Evolutionary conservation across 2,797 vertebrate species (phyloP).

Genomic region (Typhlichthys subterraneus): DNA sequence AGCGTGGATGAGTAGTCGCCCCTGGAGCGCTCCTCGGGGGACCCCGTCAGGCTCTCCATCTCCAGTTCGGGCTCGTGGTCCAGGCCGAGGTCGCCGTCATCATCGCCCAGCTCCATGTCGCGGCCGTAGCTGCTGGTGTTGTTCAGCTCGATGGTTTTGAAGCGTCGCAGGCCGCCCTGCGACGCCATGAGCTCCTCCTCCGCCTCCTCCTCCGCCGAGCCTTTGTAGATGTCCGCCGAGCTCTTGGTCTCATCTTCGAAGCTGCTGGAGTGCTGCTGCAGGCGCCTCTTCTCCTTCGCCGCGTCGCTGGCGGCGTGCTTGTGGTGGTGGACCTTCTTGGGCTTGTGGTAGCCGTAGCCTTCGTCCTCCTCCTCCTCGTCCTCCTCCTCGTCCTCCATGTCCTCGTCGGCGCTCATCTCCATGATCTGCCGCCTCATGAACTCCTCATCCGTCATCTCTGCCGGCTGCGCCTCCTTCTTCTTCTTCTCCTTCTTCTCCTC

Average conservation of each 20-base stretch:
- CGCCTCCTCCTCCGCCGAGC: conserved; percentile 74
- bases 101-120: conserved; percentile 87
- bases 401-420: conserved; percentile 98
- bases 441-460: conserved; percentile 90
- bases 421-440: conserved; percentile 97
- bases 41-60: conserved; percentile 98
- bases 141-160: conserved; percentile 98
- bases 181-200: conserved; percentile 86
- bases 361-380: conserved; percentile 82
- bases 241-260: conserved; percentile 89
- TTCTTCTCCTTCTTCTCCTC: conserved; percentile 84
- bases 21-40: conserved; percentile 93
- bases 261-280: conserved; percentile 86
- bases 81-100: conserved; percentile 82
- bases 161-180: conserved; percentile 92
- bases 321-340: conserved; percentile 83
- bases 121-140: conserved; percentile 90
- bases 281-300: conserved; percentile 87
- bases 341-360: conserved; percentile 77
- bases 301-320: conserved; percentile 83
- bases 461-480: conserved; percentile 76
- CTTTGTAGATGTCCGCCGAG: conserved; percentile 78
- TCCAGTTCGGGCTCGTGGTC: conserved; percentile 96
- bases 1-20: conserved; percentile 96
- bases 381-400: conserved; percentile 79